These are phyloP conservation scores for Drosophila mercatorum DNA, from an alignment of 2,888 invertebrate genomes.

Conservation along the genomic window DNA sequence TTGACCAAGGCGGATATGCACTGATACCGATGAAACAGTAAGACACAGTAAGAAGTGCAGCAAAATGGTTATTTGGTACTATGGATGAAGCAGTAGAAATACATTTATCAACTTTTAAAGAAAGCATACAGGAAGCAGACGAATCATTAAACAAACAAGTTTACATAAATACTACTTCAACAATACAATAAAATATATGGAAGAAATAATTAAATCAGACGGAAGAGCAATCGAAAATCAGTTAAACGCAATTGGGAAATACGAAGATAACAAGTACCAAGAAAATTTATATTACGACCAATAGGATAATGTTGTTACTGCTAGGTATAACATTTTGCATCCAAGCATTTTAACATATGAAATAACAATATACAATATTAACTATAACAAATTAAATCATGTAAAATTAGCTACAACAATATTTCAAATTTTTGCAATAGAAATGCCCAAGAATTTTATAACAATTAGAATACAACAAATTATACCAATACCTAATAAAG, in stretches of 20 bases:
- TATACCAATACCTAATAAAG: neutral
- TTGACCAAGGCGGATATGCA: neutral
- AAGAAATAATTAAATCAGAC: no score
- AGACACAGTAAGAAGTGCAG: neutral
- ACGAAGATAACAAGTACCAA: neutral
- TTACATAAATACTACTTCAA: no score
- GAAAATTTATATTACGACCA: neutral
- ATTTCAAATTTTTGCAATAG: neutral
- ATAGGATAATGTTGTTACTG: neutral
- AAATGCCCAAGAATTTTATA: neutral
- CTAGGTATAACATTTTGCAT: neutral
- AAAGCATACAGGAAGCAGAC: no score
- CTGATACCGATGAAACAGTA: no score
- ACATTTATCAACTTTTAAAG: no score
- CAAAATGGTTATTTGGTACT: neutral
- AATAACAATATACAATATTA: neutral
- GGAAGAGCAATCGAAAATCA: no score
- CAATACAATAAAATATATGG: no score
- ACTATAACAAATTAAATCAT: neutral
- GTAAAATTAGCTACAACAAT: neutral
- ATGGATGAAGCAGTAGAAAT: no score
- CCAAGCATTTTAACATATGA: neutral
- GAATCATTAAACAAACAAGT: no score
- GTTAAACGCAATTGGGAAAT: neutral
- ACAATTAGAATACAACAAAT: neutral